phyloP scores from a whole-genome alignment of 2,113 vertebrate genomes.

The Pomatorhinus ruficollis region DNA sequence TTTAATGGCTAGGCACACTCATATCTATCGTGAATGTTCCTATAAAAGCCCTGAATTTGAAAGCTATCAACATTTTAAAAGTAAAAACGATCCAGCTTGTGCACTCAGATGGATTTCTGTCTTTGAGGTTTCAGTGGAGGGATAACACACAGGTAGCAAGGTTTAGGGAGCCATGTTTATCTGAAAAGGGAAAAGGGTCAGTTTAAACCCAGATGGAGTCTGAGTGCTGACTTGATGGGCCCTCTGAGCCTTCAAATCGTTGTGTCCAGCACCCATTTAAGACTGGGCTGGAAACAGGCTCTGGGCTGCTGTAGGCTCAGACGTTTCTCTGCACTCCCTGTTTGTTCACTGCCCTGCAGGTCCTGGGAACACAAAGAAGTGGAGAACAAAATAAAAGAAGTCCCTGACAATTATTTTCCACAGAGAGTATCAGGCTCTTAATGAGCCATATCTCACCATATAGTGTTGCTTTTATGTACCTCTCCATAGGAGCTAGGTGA shows the following conservation, averaged over 20 bases:
- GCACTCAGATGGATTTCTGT: not conserved
- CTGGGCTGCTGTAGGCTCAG: not conserved
- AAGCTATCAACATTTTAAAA: not conserved
- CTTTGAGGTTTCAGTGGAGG: not conserved
- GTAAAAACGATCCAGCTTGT: not conserved
- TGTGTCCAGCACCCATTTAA: not conserved
- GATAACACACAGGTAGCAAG: not conserved
- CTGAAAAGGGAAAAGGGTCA: not conserved
- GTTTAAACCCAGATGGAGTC: not conserved
- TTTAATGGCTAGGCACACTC: not conserved
- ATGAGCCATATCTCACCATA: not conserved
- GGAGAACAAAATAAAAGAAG: not conserved
- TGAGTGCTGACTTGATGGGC: not conserved
- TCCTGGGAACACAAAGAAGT: not conserved
- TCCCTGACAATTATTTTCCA: not conserved
- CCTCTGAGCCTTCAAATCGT: not conserved
- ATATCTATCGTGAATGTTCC: not conserved
- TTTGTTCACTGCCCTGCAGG: not conserved
- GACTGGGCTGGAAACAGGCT: not conserved
- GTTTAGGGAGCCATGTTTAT: not conserved
- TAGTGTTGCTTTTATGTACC: not conserved
- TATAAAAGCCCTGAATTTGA: not conserved
- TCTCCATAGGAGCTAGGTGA: not conserved
- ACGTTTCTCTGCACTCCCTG: not conserved
- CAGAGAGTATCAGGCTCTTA: not conserved